A percentile compares a stretch with the other conserved stretches of the same genome.
Evolutionary conservation across 1,140 invertebrate genomes (phyloP).

Genomic region (Diachasmimorpha longicaudata): DNA sequence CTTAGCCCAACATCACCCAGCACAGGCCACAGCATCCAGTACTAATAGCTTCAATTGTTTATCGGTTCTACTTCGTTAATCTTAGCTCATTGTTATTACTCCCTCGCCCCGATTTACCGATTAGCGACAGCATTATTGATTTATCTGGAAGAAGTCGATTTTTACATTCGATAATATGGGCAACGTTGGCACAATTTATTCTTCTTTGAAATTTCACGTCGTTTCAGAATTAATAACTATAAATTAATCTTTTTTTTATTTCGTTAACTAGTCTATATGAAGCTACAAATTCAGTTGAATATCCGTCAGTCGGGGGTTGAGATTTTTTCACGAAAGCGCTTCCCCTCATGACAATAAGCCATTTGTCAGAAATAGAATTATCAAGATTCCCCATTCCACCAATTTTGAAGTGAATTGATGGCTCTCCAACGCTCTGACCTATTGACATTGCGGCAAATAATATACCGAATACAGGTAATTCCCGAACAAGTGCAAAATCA

Average conservation of each 20-base stretch:
- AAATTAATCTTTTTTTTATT: too few relatives aligned
- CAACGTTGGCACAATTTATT: not conserved
- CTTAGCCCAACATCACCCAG: conserved; percentile 59
- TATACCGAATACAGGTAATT: not conserved
- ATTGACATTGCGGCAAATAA: not conserved
- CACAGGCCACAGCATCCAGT: conserved; percentile 62
- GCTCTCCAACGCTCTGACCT: not conserved
- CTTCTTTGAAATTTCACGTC: too few relatives aligned
- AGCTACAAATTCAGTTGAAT: too few relatives aligned
- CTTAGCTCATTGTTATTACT: not conserved
- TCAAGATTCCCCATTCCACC: too few relatives aligned
- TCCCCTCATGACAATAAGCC: too few relatives aligned
- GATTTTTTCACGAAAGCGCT: too few relatives aligned
- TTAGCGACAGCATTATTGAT: not conserved
- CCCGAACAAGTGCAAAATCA: not conserved
- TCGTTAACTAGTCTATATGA: too few relatives aligned
- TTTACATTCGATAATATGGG: too few relatives aligned
- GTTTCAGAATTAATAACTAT: too few relatives aligned
- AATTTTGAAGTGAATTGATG: too few relatives aligned
- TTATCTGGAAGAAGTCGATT: not conserved
- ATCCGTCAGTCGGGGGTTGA: too few relatives aligned
- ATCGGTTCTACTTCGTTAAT: not conserved
- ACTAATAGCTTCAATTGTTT: not conserved
- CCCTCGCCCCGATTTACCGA: not conserved
- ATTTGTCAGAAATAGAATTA: too few relatives aligned